These are phyloP conservation scores for Magallana gigas DNA, from an alignment of 1,140 invertebrate genomes.

Conservation along the genomic window DNA sequence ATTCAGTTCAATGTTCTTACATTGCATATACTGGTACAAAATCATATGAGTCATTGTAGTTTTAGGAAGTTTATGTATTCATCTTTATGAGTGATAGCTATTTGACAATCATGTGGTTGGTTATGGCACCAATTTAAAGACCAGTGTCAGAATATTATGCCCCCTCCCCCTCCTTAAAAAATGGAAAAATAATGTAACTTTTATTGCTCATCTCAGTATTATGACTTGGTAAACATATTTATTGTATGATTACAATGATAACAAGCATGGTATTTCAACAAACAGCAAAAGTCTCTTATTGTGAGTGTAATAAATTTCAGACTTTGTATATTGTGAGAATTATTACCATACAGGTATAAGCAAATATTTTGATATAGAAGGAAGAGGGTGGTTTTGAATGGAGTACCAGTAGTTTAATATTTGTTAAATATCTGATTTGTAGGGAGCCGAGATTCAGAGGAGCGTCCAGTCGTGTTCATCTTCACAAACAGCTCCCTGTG, in stretches of 20 bases:
- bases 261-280: no score
- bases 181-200: no score
- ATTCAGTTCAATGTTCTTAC: not conserved
- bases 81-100: not conserved
- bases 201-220: no score
- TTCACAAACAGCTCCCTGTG: conserved; percentile 69
- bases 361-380: no score
- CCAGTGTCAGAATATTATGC: not conserved
- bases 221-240: no score
- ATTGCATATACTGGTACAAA: not conserved
- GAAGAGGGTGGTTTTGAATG: no score
- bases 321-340: no score
- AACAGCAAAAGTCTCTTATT: no score
- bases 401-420: no score
- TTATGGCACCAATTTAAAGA: not conserved
- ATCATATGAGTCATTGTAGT: not conserved
- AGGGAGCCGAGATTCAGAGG: conserved; percentile 72
- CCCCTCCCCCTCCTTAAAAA: not conserved
- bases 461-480: conserved; percentile 70
- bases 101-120: not conserved
- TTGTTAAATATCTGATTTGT: conserved; percentile 20
- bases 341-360: no score
- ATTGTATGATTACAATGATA: no score
- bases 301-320: no score
- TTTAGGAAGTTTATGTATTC: conserved; percentile 1